phyloP scores from a whole-genome alignment of 2,113 vertebrate genomes.

The Lycaon pictus region DNA sequence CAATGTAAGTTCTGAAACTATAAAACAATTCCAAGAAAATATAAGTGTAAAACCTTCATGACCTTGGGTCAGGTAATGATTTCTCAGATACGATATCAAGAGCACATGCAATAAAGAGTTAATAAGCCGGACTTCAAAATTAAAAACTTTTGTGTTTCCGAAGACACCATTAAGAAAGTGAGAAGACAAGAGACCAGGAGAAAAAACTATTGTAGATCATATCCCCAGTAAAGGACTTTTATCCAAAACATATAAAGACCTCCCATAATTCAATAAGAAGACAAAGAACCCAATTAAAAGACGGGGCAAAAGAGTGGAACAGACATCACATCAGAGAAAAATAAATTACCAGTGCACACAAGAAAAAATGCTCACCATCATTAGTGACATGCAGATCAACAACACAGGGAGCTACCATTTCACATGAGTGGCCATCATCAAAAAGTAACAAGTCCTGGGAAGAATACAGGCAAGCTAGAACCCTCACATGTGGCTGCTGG shows the following conservation, averaged over 20 bases:
- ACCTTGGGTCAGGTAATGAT: no score
- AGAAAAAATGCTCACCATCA: not conserved
- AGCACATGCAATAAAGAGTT: not conserved
- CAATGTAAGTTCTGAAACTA: not conserved
- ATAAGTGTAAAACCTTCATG: not conserved
- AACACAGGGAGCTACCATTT: not conserved
- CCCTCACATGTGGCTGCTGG: no score
- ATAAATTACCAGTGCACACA: no score
- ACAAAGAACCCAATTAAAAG: not conserved
- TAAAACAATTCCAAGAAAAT: not conserved
- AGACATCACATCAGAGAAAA: not conserved
- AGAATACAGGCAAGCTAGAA: no score
- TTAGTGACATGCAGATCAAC: not conserved
- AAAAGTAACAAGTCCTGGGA: accelerated
- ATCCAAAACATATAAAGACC: not conserved
- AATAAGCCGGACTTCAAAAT: not conserved
- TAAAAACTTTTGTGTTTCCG: not conserved
- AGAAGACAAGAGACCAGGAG: not conserved
- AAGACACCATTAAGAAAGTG: not conserved
- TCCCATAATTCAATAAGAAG: not conserved
- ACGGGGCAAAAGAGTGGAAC: not conserved
- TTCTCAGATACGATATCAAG: not conserved
- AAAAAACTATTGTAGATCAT: not conserved
- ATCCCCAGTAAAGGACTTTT: not conserved
- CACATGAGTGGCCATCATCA: accelerated